Conservation (phyloP, 2,888 invertebrate species). For the Melipona bicolor region DNA sequence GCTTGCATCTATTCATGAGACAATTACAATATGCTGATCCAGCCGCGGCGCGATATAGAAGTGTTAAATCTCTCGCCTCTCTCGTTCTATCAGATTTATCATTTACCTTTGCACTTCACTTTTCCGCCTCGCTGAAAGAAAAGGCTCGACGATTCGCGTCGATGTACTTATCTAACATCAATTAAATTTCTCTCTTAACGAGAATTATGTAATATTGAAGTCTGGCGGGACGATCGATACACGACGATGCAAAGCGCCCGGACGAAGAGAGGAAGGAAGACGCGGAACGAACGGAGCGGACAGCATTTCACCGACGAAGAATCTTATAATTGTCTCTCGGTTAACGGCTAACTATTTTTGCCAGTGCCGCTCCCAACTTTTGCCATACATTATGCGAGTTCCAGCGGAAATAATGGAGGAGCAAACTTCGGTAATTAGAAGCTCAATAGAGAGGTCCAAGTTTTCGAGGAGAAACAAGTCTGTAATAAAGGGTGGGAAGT, state of each 20-base stretch:
- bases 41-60: conserved; percentile 1
- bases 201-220: not conserved
- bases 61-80: too few species aligned
- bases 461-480: conserved; percentile 38
- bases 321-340: conserved; percentile 21
- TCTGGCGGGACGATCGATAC: not conserved
- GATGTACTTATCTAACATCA: too few species aligned
- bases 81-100: too few species aligned
- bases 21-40: conserved; percentile 48
- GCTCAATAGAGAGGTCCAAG: conserved; percentile 35
- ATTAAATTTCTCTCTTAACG: too few species aligned
- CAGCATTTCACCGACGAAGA: conserved; percentile 8
- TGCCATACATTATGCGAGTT: conserved; percentile 55
- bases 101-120: too few species aligned
- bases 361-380: conserved; percentile 43
- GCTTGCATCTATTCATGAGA: conserved; percentile 33
- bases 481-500: not conserved
- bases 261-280: not conserved
- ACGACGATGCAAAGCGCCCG: too few species aligned
- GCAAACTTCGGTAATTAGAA: conserved; percentile 57
- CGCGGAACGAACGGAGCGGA: not conserved
- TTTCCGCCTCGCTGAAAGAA: not conserved
- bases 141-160: not conserved
- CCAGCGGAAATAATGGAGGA: conserved; percentile 50
- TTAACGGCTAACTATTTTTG: conserved; percentile 63